These are phyloP conservation scores for Grallaria varia DNA, from an alignment of 2,113 vertebrate species.

Conservation along the genomic window DNA sequence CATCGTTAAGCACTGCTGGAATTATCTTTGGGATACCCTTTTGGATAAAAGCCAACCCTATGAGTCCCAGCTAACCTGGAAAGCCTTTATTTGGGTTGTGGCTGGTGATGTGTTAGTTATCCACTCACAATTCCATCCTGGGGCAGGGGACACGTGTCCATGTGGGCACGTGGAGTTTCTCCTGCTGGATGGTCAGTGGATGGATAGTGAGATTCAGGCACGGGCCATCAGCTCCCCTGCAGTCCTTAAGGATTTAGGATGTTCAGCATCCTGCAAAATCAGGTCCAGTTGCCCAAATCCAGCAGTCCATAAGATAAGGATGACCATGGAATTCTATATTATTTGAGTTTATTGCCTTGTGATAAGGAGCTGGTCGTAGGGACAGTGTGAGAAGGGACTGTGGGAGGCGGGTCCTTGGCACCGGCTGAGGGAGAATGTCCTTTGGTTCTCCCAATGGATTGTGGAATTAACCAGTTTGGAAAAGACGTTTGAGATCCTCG, in stretches of 20 bases:
- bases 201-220: accelerated
- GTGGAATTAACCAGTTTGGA: background rate
- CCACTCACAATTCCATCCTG: accelerated
- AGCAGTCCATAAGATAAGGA: too few relatives aligned
- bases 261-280: background rate
- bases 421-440: accelerated
- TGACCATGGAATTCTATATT: background rate
- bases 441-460: background rate
- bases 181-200: background rate
- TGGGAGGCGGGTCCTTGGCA: background rate
- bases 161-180: accelerated
- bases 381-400: background rate
- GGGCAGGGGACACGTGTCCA: background rate
- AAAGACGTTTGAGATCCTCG: background rate
- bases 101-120: background rate
- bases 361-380: background rate
- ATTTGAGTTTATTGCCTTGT: background rate
- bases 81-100: background rate
- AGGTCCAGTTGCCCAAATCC: background rate
- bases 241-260: background rate
- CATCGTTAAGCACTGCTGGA: background rate
- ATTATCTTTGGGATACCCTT: background rate
- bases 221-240: accelerated
- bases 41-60: background rate
- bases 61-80: background rate